Evolutionary conservation across 1,140 invertebrate species (phyloP), one percentile per base, ranked within the genome.

Genomic region (Drosophila virilis): DNA sequence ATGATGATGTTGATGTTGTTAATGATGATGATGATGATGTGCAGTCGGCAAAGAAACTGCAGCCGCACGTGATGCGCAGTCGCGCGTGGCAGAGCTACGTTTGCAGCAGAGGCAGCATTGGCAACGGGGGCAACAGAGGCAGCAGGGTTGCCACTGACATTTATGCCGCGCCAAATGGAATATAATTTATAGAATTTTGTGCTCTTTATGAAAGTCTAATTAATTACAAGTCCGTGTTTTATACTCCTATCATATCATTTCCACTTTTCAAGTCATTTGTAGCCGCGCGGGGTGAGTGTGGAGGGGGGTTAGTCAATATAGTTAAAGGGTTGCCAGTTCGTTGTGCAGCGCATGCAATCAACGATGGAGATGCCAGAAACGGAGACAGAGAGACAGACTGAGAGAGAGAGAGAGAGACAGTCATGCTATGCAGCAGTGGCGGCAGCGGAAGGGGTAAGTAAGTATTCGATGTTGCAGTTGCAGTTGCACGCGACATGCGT

Each of bases 101-200:
- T 40, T 28, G 46, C 45, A 62, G 33, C 35, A 22, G 13, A 15
- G 38, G 17, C 15, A 15, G 22, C 38, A 7, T n/a, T n/a, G 22
- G 55, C 38, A 9, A 40, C 35, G 35, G 43, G 15, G 22, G 46
- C 9, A 10, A 22, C 22, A 22, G 46, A 9, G 51, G 74, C 65
- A 40, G 22, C 62, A 67, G 51, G 37, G 52, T 42, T 67, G 64
- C 52, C 64, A 84, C 80, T 84, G 83, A 89, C 84, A 89, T 89
- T 89, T 80, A 80, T 75, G 77, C 58, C 58, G 45, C 73, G 66
- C 62, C 55, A 46, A 79, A 82, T 81, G 77, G 72, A 89, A 90
- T 78, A 90, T 89, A 89, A 89, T 89, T 89, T 89, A 89, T 89
- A 89, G 84, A 89, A 89, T 89, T 89, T 80, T 84, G 85, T 90